Evolutionary conservation across 1,140 invertebrate genomes (phyloP).

Genomic region (Tenebrio molitor): DNA sequence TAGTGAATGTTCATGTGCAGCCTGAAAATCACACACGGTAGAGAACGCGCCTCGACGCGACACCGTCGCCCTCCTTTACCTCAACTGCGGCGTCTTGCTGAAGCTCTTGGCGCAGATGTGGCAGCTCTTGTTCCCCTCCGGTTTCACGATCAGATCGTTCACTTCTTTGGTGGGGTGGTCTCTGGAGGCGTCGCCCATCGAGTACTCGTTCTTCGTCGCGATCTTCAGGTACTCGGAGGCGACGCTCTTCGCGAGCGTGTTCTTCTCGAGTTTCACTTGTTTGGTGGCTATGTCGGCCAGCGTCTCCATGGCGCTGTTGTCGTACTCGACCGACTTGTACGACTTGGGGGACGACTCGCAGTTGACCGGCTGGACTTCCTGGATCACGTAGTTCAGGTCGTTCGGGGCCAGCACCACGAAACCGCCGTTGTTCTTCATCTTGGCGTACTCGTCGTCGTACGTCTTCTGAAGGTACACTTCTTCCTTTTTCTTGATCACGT

Average conservation of each 20-base stretch:
- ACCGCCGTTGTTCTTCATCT: constrained; percentile 37
- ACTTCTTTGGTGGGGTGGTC: constrained; percentile 57
- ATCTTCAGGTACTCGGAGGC: constrained; percentile 74
- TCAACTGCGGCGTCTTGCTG: constrained; percentile 89
- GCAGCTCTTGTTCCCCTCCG: constrained; percentile 72
- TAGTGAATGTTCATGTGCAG: constrained; percentile 97
- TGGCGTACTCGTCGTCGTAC: not conserved
- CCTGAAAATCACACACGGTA: constrained; percentile 51
- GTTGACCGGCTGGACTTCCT: not conserved
- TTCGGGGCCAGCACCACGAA: constrained; percentile 29
- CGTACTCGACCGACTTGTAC: constrained; percentile 52
- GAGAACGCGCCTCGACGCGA: not conserved
- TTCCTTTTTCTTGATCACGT: constrained; percentile 2
- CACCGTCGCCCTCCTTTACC: no score
- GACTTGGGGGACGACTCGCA: constrained; percentile 8
- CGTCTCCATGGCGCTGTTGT: constrained; percentile 67
- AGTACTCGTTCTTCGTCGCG: constrained; percentile 68
- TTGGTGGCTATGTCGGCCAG: constrained; percentile 66
- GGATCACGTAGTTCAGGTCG: constrained; percentile 43
- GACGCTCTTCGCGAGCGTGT: constrained; percentile 70
- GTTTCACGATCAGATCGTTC: constrained; percentile 63
- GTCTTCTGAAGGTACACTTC: not conserved
- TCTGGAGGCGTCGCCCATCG: constrained; percentile 50
- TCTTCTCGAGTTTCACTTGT: constrained; percentile 66
- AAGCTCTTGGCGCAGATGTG: constrained; percentile 93